Percentiles rank a stretch among this genome's conserved stretches.
phyloP scores from a whole-genome alignment of 1,140 invertebrate genomes.

The Condylostylus longicornis region DNA sequence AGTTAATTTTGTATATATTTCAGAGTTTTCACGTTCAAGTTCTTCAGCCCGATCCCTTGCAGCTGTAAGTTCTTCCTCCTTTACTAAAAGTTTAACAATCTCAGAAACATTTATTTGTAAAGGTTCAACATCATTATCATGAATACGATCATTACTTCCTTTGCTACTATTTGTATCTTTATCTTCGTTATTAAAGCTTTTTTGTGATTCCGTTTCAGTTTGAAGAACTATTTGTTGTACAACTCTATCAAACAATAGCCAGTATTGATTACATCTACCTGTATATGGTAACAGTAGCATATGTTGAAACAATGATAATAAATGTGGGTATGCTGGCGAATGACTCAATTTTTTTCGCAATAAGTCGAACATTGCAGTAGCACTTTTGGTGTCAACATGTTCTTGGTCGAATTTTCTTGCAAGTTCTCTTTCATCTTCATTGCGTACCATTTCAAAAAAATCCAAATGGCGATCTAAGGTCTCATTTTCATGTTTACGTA shows the following conservation, averaged over 20 bases:
- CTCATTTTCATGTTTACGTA: constrained; percentile 82
- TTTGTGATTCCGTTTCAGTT: constrained; percentile 36
- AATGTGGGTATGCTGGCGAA: constrained; percentile 82
- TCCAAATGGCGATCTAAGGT: constrained; percentile 83
- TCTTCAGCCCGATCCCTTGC: constrained; percentile 76
- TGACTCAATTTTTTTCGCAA: constrained; percentile 80
- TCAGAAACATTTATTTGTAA: constrained; percentile 83
- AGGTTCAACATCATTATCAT: constrained; percentile 70
- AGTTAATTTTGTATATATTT: constrained; percentile 66
- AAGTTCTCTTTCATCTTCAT: constrained; percentile 91
- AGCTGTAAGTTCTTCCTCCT: constrained; percentile 82
- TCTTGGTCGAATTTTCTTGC: constrained; percentile 79
- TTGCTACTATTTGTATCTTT: constrained; percentile 17
- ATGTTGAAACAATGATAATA: constrained; percentile 83
- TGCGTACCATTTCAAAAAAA: constrained; percentile 96
- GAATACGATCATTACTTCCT: constrained; percentile 18
- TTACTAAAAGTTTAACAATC: constrained; percentile 78
- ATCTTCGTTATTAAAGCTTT: constrained; percentile 26
- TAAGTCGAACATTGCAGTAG: constrained; percentile 85
- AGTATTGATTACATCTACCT: constrained; percentile 73
- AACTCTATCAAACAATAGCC: constrained; percentile 86
- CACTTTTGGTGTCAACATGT: constrained; percentile 91
- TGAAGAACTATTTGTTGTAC: constrained; percentile 94
- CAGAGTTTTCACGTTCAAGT: constrained; percentile 75
- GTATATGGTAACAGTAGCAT: constrained; percentile 75